Conservation (phyloP, 2,888 invertebrate species). For the Saturnia japonica region DNA sequence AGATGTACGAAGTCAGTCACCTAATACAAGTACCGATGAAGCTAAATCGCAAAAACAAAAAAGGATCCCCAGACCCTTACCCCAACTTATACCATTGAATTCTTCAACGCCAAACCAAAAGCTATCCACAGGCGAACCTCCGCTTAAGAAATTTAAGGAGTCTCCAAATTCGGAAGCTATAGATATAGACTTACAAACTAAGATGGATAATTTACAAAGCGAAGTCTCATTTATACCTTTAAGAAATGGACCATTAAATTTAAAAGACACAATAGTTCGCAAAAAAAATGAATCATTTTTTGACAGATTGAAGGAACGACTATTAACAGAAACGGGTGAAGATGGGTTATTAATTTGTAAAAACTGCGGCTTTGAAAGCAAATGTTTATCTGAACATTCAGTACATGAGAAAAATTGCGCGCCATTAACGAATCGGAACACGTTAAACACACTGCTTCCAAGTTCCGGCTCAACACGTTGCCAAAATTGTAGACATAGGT, state of each 20-base stretch:
- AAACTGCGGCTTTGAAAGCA: conserved; percentile 88
- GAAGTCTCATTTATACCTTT: conserved; percentile 55
- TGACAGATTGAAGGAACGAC: conserved; percentile 89
- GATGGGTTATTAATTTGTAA: conserved; percentile 86
- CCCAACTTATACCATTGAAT: conserved; percentile 88
- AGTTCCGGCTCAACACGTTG: conserved; percentile 88
- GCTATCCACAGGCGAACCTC: conserved; percentile 65
- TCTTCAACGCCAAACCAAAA: conserved; percentile 71
- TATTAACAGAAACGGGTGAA: conserved; percentile 84
- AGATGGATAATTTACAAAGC: conserved; percentile 45
- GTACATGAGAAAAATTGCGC: conserved; percentile 88
- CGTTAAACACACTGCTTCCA: conserved; percentile 64
- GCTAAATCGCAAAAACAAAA: conserved; percentile 57
- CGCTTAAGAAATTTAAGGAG: conserved; percentile 70
- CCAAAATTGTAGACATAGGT: conserved; percentile 92
- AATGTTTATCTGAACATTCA: conserved; percentile 90
- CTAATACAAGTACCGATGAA: conserved; percentile 52
- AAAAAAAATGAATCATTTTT: conserved; percentile 91
- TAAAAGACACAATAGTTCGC: conserved; percentile 58
- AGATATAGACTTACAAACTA: neutral
- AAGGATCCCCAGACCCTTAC: conserved; percentile 84
- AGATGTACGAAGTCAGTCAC: conserved; percentile 48
- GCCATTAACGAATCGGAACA: conserved; percentile 65
- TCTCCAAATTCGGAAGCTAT: conserved; percentile 46
- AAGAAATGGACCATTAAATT: conserved; percentile 34